Conservation (phyloP, 2,113 vertebrate genomes). For the Oophaga pumilio region DNA sequence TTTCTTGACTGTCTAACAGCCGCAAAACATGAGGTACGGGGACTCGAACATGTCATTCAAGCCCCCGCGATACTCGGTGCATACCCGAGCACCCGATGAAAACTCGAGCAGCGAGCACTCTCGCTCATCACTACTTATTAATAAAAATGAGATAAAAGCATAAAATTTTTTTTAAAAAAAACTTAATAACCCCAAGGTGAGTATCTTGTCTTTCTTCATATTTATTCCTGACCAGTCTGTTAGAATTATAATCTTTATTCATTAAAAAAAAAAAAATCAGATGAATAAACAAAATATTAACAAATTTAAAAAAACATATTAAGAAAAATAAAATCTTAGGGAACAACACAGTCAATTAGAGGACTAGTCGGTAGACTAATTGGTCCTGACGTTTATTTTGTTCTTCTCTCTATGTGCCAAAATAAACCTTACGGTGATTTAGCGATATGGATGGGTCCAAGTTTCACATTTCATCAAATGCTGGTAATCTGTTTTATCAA, state of each 20-base stretch:
- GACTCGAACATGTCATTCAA: too few relatives aligned
- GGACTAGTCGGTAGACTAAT: conserved; percentile 72
- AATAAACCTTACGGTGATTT: conserved; percentile 76
- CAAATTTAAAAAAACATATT: neutral
- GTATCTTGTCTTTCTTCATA: neutral
- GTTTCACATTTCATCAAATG: conserved; percentile 83
- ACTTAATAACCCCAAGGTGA: neutral
- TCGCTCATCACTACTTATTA: too few relatives aligned
- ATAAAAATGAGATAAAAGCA: neutral
- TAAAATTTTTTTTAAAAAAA: neutral
- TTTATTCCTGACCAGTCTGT: neutral
- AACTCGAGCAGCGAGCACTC: too few relatives aligned
- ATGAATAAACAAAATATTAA: neutral
- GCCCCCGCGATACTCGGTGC: too few relatives aligned
- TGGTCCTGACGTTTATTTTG: conserved; percentile 70
- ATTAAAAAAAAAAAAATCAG: too few relatives aligned
- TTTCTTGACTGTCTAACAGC: too few relatives aligned
- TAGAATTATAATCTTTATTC: too few relatives aligned
- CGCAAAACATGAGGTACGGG: too few relatives aligned
- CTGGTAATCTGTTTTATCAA: conserved; percentile 82
- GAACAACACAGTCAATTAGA: conserved; percentile 60
- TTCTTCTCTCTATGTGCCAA: conserved; percentile 70
- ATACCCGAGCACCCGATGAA: too few relatives aligned
- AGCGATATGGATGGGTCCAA: conserved; percentile 75
- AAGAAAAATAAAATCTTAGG: neutral